phyloP scores from a whole-genome alignment of 2,797 vertebrate genomes.

The Sebastes reedi region DNA sequence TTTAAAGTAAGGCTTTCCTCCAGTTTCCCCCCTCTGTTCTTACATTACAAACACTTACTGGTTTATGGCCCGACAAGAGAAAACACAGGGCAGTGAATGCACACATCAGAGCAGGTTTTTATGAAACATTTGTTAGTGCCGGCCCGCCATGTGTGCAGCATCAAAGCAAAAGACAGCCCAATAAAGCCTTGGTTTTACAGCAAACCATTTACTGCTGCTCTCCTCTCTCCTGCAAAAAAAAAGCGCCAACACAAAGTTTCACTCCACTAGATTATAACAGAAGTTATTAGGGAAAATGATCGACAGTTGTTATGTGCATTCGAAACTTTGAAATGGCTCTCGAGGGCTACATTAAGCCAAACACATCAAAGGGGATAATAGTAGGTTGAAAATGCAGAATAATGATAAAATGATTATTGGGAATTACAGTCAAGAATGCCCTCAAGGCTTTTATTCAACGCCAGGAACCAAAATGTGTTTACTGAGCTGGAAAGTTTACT shows the following conservation, averaged over 20 bases:
- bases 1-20: conserved; percentile 27
- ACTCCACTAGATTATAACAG: conserved; percentile 35
- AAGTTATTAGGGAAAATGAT: conserved; percentile 60
- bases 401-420: conserved; percentile 37
- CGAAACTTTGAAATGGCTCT: conserved; percentile 36
- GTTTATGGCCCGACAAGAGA: conserved; percentile 47
- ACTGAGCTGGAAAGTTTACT: conserved; percentile 38
- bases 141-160: conserved; percentile 59
- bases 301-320: conserved; percentile 33
- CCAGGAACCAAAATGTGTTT: conserved; percentile 41
- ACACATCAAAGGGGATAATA: conserved; percentile 46
- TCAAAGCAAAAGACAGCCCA: conserved; percentile 58
- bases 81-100: conserved; percentile 34
- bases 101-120: conserved; percentile 52
- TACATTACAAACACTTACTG: not conserved
- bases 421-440: conserved; percentile 30
- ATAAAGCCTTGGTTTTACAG: conserved; percentile 64
- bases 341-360: conserved; percentile 11
- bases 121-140: conserved; percentile 60
- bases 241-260: conserved; percentile 33
- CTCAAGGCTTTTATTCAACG: conserved; percentile 19
- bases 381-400: conserved; percentile 16
- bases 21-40: conserved; percentile 15
- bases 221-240: conserved; percentile 12
- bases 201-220: conserved; percentile 47